Percentiles rank a stretch among this genome's conserved stretches.
Conservation (phyloP, 2,797 vertebrate genomes). For the Podarcis lilfordi region DNA sequence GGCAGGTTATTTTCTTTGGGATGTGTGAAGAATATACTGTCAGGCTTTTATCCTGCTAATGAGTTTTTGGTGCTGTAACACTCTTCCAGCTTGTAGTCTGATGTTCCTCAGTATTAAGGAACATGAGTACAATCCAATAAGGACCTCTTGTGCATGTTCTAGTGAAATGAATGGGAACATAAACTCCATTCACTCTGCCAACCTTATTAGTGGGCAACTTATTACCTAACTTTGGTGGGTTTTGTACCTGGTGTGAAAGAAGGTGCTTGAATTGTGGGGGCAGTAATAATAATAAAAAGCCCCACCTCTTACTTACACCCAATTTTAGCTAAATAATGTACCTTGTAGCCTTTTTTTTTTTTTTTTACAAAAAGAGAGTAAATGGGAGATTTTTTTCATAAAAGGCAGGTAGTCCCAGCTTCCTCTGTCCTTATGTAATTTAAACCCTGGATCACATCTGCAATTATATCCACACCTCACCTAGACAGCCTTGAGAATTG, state of each 20-base stretch:
- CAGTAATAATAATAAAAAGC: background rate
- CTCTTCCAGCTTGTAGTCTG: slow-evolving; percentile 68
- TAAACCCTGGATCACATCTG: background rate
- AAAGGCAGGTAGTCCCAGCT: background rate
- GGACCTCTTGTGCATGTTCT: background rate
- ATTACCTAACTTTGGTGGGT: background rate
- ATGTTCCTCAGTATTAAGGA: slow-evolving; percentile 42
- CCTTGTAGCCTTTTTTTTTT: background rate
- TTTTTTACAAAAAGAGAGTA: background rate
- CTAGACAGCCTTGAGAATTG: background rate
- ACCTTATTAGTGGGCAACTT: background rate
- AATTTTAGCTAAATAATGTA: background rate
- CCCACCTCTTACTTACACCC: background rate
- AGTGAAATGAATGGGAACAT: background rate
- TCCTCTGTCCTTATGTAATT: background rate
- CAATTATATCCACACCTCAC: background rate
- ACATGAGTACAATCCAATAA: background rate
- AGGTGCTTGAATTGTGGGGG: background rate
- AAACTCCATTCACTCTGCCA: background rate
- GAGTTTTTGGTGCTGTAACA: slow-evolving; percentile 61
- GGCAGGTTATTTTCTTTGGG: slow-evolving; percentile 71
- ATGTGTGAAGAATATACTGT: slow-evolving; percentile 72
- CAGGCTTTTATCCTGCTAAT: slow-evolving; percentile 69
- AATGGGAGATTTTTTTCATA: background rate
- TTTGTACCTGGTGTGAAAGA: background rate